Conservation (phyloP, 92 coral and sea anemone genomes). For the Umimayanthus chanpuru region DNA sequence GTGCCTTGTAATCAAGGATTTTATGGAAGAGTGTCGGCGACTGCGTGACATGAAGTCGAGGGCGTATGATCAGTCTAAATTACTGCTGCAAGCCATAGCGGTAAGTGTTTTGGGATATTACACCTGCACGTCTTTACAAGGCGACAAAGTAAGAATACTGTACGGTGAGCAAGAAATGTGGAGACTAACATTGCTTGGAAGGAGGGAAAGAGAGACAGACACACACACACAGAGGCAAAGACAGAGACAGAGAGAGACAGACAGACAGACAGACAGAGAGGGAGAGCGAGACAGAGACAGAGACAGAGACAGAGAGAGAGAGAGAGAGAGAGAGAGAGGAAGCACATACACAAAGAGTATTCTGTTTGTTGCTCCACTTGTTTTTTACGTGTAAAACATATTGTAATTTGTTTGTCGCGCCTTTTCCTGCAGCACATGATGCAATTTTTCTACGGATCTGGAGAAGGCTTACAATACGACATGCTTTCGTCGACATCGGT, state of each 20-base stretch:
- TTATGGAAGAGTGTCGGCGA: slow-evolving; percentile 61
- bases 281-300: too few relatives aligned
- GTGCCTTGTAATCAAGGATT: slow-evolving; percentile 51
- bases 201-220: too few relatives aligned
- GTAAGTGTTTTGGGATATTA: slow-evolving; percentile 29
- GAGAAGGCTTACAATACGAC: slow-evolving; percentile 59
- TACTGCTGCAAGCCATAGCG: slow-evolving; percentile 64
- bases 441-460: slow-evolving; percentile 74
- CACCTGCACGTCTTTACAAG: neutral
- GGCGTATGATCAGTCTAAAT: slow-evolving; percentile 69
- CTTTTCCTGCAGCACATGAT: slow-evolving; percentile 59
- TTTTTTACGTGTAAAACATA: neutral
- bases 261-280: too few relatives aligned
- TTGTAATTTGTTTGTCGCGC: neutral
- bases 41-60: slow-evolving; percentile 55
- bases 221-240: too few relatives aligned
- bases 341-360: too few relatives aligned
- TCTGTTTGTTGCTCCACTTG: neutral
- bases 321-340: too few relatives aligned
- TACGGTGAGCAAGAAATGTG: neutral
- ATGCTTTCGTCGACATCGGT: slow-evolving; percentile 58
- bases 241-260: too few relatives aligned
- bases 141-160: neutral
- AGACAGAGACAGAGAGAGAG: too few relatives aligned
- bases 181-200: neutral